phyloP scores from a whole-genome alignment of 2,113 vertebrate species.

The Macrotus californicus region DNA sequence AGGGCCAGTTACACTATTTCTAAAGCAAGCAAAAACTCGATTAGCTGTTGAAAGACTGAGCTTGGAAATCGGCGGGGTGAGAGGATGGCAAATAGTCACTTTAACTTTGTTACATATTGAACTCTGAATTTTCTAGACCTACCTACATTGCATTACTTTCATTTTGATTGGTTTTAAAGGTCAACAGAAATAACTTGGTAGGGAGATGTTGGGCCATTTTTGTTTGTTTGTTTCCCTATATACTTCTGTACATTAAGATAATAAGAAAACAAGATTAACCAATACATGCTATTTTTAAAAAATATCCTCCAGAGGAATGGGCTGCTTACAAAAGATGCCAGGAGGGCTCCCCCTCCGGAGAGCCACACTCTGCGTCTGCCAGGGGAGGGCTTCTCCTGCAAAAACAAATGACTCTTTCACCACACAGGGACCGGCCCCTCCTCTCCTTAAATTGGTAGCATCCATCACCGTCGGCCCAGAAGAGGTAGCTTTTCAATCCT shows the following conservation, averaged over 20 bases:
- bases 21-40: background rate
- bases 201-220: background rate
- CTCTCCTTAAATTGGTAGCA: constrained; percentile 51
- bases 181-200: background rate
- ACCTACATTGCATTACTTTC: background rate
- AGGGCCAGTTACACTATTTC: background rate
- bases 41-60: background rate
- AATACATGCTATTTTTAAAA: background rate
- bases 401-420: constrained; percentile 47
- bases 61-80: background rate
- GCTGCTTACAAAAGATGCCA: background rate
- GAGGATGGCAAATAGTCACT: background rate
- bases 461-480: constrained; percentile 28
- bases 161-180: constrained; percentile 52
- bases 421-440: background rate
- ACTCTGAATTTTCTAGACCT: background rate
- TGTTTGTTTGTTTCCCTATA: background rate
- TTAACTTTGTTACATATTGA: background rate
- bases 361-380: background rate
- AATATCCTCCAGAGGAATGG: background rate
- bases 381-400: background rate
- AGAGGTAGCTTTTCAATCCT: constrained; percentile 32
- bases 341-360: background rate
- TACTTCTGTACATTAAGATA: constrained; percentile 34
- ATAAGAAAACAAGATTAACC: constrained; percentile 42